phyloP scores from a whole-genome alignment of 2,113 vertebrate species.

The Tonatia bakeri region DNA sequence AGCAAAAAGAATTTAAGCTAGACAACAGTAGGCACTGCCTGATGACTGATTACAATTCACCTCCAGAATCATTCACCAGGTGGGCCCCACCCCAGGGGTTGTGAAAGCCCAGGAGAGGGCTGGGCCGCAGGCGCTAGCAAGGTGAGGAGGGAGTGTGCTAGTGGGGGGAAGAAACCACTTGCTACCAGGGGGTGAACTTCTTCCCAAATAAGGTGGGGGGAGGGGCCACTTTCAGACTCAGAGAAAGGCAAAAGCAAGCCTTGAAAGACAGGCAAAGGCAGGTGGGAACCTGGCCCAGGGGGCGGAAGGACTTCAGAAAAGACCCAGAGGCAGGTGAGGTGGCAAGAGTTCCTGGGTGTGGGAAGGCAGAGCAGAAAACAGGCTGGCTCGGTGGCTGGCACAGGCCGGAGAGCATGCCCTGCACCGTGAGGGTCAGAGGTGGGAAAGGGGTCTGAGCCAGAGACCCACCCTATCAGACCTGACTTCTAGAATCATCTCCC shows the following conservation, averaged over 20 bases:
- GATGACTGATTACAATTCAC: background rate
- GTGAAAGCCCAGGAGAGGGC: background rate
- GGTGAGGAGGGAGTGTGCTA: background rate
- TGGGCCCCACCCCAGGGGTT: background rate
- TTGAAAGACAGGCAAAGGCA: background rate
- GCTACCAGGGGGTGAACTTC: background rate
- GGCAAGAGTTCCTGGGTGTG: background rate
- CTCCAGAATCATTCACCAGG: background rate
- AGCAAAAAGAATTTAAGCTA: background rate
- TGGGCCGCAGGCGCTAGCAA: accelerated
- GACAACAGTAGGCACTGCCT: background rate
- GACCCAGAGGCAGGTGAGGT: background rate
- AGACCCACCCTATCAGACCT: background rate
- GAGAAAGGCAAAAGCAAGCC: background rate
- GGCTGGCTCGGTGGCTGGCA: background rate
- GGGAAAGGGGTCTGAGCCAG: background rate
- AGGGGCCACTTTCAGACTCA: background rate
- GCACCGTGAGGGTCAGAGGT: background rate
- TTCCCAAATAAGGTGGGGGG: background rate
- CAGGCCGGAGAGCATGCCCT: background rate
- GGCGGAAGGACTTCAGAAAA: background rate
- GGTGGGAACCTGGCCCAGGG: background rate
- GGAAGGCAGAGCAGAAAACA: background rate
- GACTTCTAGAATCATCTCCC: background rate
- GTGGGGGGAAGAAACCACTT: background rate